Conservation (phyloP, 1,140 invertebrate genomes). For the Latrodectus geometricus region DNA sequence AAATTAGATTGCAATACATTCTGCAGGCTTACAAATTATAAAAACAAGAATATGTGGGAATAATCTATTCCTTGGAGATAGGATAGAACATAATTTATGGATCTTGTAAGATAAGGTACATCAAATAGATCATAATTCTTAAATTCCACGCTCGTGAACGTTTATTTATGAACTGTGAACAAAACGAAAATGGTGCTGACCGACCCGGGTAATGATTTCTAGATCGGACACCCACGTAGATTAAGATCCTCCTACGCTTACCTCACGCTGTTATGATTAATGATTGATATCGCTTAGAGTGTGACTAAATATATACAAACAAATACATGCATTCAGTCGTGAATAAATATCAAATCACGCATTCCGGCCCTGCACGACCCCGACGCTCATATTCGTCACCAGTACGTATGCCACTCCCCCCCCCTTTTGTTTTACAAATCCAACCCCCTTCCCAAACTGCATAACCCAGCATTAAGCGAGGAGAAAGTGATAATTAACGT, state of each 20-base stretch:
- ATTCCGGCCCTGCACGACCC: not conserved
- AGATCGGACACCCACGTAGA: not conserved
- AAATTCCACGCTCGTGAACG: too few relatives aligned
- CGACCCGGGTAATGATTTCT: not conserved
- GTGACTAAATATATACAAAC: not conserved
- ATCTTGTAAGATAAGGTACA: too few relatives aligned
- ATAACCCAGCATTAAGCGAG: slow-evolving; percentile 15
- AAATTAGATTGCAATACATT: too few relatives aligned
- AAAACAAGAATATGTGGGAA: too few relatives aligned
- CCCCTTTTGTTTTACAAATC: not conserved
- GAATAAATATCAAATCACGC: not conserved
- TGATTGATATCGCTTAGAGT: not conserved
- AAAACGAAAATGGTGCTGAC: too few relatives aligned
- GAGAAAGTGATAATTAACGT: slow-evolving; percentile 41
- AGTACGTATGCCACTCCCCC: not conserved
- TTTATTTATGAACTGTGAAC: too few relatives aligned
- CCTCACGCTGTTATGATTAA: not conserved
- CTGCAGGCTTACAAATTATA: too few relatives aligned
- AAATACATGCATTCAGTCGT: not conserved
- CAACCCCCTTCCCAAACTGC: not conserved
- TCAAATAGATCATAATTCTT: too few relatives aligned
- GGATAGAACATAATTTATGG: too few relatives aligned
- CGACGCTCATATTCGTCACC: not conserved
- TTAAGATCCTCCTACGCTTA: not conserved
- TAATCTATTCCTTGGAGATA: too few relatives aligned